Evolutionary conservation across 2,888 invertebrate genomes (phyloP).

Genomic region (Tetragnatha montana): DNA sequence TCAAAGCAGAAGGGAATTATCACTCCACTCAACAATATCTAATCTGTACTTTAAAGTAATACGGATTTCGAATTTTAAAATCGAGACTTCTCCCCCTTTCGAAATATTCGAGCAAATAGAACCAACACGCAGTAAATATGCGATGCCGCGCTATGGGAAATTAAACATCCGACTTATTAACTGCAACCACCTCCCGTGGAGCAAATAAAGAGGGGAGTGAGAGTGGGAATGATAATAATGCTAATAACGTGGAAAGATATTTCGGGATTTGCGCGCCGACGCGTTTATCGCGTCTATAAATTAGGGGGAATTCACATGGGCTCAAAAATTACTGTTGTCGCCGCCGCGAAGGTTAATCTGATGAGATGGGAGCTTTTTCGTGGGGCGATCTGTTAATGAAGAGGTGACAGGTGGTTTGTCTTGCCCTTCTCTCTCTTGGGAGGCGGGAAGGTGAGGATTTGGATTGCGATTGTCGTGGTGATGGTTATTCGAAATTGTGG

Average conservation of each 20-base stretch:
- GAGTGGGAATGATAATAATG: conserved; percentile 34
- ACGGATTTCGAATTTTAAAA: neutral
- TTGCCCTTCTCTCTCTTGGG: neutral
- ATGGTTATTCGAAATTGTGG: too few species aligned
- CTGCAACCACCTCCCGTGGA: conserved; percentile 24
- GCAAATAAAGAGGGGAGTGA: conserved; percentile 16
- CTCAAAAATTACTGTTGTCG: neutral
- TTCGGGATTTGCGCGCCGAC: conserved; percentile 1
- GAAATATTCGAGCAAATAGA: neutral
- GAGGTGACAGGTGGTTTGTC: neutral
- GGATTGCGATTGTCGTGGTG: too few species aligned
- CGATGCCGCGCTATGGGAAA: neutral
- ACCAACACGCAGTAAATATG: neutral
- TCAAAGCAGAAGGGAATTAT: neutral
- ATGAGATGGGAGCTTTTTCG: neutral
- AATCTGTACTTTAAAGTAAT: neutral
- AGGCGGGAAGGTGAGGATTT: neutral
- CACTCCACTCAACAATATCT: neutral
- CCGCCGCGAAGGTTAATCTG: neutral
- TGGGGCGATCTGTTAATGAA: neutral
- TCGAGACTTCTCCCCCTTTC: neutral
- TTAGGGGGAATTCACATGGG: neutral
- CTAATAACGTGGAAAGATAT: conserved; percentile 19
- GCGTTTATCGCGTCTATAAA: conserved; percentile 23
- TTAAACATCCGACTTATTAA: neutral